phyloP scores from a whole-genome alignment of 2,888 invertebrate genomes.

The Ephialtes manifestator region DNA sequence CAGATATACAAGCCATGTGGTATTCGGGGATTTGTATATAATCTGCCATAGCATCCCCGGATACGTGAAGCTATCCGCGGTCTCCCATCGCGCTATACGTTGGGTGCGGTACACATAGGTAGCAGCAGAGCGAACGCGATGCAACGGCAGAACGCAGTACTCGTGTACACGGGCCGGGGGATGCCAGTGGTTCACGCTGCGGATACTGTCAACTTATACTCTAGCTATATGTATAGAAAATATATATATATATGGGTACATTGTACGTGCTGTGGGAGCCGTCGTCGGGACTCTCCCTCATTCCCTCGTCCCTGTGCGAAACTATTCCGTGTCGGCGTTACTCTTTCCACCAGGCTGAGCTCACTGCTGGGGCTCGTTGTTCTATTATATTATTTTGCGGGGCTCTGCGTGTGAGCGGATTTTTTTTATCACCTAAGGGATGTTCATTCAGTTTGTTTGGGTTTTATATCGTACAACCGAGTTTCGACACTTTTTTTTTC shows the following conservation, averaged over 20 bases:
- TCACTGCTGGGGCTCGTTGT: slow-evolving; percentile 47
- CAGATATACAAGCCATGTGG: not conserved
- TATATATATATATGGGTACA: slow-evolving; percentile 16
- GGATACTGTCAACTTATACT: slow-evolving; percentile 55
- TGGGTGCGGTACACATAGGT: slow-evolving; percentile 28
- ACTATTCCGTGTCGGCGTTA: slow-evolving; percentile 62
- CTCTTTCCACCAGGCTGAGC: slow-evolving; percentile 49
- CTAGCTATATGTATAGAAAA: slow-evolving; percentile 25
- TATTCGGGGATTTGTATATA: slow-evolving; percentile 57
- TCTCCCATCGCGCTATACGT: slow-evolving; percentile 36
- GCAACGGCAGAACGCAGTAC: slow-evolving; percentile 38
- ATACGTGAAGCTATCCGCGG: slow-evolving; percentile 60
- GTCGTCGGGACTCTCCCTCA: slow-evolving; percentile 26
- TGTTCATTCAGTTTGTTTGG: slow-evolving; percentile 6
- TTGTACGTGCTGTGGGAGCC: slow-evolving; percentile 33
- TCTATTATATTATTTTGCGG: slow-evolving; percentile 49
- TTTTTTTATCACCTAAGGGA: slow-evolving; percentile 22
- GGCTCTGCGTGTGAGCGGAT: slow-evolving; percentile 17
- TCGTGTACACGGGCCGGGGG: slow-evolving; percentile 47
- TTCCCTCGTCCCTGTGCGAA: slow-evolving; percentile 54
- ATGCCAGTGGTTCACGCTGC: slow-evolving; percentile 52
- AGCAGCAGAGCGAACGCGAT: slow-evolving; percentile 47
- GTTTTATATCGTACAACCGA: slow-evolving; percentile 19
- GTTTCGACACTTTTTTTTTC: slow-evolving; percentile 29
- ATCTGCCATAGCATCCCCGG: slow-evolving; percentile 59